Percentiles rank a stretch among this genome's conserved stretches.
These are phyloP conservation scores for Heliconius sara DNA, from an alignment of 2,888 invertebrate genomes.

Conservation along the genomic window DNA sequence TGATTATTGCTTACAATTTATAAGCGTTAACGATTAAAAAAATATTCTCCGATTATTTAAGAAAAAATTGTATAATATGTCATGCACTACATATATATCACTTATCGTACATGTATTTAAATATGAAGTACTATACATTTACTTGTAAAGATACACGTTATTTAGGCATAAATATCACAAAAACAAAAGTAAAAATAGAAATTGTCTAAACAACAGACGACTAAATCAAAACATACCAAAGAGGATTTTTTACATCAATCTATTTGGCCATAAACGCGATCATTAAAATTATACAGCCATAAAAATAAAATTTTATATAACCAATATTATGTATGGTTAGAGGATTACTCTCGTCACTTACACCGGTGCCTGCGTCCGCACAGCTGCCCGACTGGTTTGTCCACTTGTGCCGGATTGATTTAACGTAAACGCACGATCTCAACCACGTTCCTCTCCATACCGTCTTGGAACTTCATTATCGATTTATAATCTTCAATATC, in stretches of 20 bases:
- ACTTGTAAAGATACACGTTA: background rate
- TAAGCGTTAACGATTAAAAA: conserved; percentile 38
- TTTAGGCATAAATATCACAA: background rate
- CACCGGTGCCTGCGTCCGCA: conserved; percentile 66
- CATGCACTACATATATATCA: background rate
- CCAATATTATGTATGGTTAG: conserved; percentile 17
- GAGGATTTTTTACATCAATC: background rate
- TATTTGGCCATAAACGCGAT: conserved; percentile 4
- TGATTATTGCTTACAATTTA: conserved; percentile 44
- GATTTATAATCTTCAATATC: conserved; percentile 59
- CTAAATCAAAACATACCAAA: background rate
- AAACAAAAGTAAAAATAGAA: background rate
- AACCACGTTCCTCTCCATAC: conserved; percentile 66
- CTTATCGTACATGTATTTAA: background rate
- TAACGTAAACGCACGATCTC: conserved; percentile 75
- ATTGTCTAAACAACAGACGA: background rate
- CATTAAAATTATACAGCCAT: conserved; percentile 4
- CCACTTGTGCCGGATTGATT: conserved; percentile 82
- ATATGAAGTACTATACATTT: background rate
- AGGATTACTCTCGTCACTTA: conserved; percentile 58
- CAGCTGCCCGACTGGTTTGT: conserved; percentile 84
- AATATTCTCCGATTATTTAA: background rate
- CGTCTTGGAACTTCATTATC: conserved; percentile 71
- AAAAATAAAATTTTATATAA: conserved; percentile 8
- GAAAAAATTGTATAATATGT: too few relatives aligned